phyloP scores from a whole-genome alignment of 1,140 invertebrate species.

The Drosophila bocqueti region DNA sequence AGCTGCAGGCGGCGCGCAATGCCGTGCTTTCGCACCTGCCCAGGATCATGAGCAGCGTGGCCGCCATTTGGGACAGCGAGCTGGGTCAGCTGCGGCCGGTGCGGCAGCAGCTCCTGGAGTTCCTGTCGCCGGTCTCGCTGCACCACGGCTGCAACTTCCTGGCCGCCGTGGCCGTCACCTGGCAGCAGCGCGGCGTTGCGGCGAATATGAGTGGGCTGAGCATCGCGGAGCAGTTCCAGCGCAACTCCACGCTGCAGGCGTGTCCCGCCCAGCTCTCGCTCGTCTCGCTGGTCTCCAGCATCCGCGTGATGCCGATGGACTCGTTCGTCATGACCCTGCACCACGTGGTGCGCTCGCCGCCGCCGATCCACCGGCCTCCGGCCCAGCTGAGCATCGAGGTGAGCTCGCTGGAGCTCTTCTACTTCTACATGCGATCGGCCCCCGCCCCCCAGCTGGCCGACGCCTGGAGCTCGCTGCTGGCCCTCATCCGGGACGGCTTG shows the following conservation, averaged over 20 bases:
- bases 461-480: conserved; percentile 92
- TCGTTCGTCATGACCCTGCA: conserved; percentile 94
- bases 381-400: conserved; percentile 88
- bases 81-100: conserved; percentile 85
- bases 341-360: conserved; percentile 92
- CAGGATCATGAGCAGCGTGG: conserved; percentile 92
- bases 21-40: conserved; percentile 92
- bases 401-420: conserved; percentile 88
- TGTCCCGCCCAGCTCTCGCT: conserved; percentile 91
- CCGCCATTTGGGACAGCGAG: conserved; percentile 92
- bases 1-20: conserved; percentile 87
- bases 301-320: conserved; percentile 94
- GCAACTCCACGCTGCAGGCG: conserved; percentile 86
- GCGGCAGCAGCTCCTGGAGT: conserved; percentile 93
- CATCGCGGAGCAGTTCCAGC: conserved; percentile 75
- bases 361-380: conserved; percentile 88
- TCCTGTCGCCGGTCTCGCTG: conserved; percentile 94
- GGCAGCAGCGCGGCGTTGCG: conserved; percentile 90
- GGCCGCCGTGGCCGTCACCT: conserved; percentile 94
- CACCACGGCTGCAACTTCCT: conserved; percentile 94
- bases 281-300: conserved; percentile 92
- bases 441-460: conserved; percentile 90
- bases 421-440: conserved; percentile 90
- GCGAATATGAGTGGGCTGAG: conserved; percentile 68
- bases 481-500: conserved; percentile 92